These are phyloP conservation scores for Drosophila ambigua DNA, from an alignment of 1,140 invertebrate genomes.

Conservation along the genomic window DNA sequence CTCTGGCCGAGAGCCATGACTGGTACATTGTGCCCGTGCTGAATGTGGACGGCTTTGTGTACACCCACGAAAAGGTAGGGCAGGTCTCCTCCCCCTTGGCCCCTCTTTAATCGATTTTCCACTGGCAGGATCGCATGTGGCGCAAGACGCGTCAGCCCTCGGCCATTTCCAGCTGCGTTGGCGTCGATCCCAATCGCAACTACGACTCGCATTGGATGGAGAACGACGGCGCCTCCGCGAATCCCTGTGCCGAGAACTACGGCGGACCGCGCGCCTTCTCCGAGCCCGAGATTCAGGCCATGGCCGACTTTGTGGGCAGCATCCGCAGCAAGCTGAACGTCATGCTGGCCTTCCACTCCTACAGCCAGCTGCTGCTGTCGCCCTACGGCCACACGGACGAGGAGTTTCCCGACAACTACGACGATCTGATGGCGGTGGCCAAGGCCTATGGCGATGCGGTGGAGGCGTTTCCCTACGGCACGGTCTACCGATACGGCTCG, in stretches of 20 bases:
- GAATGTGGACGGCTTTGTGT: constrained; percentile 91
- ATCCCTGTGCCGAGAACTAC: constrained; percentile 88
- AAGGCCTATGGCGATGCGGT: constrained; percentile 84
- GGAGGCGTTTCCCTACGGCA: constrained; percentile 84
- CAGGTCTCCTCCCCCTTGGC: constrained; percentile 27
- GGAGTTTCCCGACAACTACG: constrained; percentile 84
- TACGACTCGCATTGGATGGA: constrained; percentile 88
- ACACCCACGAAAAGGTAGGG: constrained; percentile 84
- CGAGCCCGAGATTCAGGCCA: constrained; percentile 88
- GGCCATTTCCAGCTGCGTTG: constrained; percentile 84
- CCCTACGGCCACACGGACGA: constrained; percentile 85
- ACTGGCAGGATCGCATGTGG: constrained; percentile 84
- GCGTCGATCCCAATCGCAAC: constrained; percentile 89
- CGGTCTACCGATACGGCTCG: constrained; percentile 84
- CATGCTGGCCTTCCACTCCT: constrained; percentile 86
- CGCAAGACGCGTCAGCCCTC: constrained; percentile 84
- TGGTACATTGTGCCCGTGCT: constrained; percentile 89
- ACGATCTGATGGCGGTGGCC: constrained; percentile 85
- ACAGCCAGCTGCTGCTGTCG: constrained; percentile 84
- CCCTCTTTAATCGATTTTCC: not conserved
- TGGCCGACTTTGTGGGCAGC: constrained; percentile 85
- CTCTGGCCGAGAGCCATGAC: constrained; percentile 84
- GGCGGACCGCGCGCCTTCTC: constrained; percentile 90
- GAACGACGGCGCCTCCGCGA: constrained; percentile 61
- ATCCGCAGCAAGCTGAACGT: constrained; percentile 84